Evolutionary conservation across 2,797 vertebrate genomes (phyloP).

Genomic region (Nyctalus aviator): DNA sequence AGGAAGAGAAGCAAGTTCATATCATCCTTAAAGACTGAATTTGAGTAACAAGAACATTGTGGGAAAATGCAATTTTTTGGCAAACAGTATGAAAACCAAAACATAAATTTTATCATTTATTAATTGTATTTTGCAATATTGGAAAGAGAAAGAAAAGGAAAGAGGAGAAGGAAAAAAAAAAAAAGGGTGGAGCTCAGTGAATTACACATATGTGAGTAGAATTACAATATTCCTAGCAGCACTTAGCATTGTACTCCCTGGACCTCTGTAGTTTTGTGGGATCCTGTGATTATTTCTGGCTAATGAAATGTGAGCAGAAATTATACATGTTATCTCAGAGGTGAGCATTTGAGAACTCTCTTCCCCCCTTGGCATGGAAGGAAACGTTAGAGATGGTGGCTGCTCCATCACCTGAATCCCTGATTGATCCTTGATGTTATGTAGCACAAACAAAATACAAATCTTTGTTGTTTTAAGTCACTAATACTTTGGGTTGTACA

Average conservation of each 20-base stretch:
- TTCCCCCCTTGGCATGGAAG: background rate
- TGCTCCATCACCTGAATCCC: background rate
- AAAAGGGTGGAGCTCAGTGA: conserved; percentile 28
- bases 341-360: background rate
- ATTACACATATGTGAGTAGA: background rate
- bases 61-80: background rate
- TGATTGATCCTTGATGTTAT: background rate
- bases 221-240: background rate
- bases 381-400: background rate
- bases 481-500: background rate
- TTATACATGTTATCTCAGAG: conserved; percentile 9
- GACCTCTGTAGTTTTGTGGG: background rate
- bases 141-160: conserved; percentile 21
- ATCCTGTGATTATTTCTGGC: background rate
- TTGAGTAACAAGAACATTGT: background rate
- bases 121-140: conserved; percentile 47
- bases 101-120: background rate
- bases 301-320: background rate
- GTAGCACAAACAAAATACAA: background rate
- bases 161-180: background rate
- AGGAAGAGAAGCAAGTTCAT: background rate
- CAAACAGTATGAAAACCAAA: background rate
- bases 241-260: background rate
- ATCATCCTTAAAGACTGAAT: background rate
- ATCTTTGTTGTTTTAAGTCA: background rate